Base-by-base conservation (phyloP, 2,888 invertebrate genomes). In the Leptopilina myrica region DNA sequence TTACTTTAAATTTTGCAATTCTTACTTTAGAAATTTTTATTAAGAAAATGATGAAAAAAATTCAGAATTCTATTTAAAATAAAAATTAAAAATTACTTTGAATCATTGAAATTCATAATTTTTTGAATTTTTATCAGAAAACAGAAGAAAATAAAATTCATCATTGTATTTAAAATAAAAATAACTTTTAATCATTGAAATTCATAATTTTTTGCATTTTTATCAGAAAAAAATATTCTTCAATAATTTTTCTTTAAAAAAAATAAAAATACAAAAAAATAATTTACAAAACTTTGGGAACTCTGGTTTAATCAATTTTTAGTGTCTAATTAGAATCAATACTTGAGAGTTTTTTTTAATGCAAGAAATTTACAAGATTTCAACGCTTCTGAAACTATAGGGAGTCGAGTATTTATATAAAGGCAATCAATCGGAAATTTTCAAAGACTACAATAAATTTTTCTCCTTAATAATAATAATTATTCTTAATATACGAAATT, bases 351-450 rank as follows among this genome's bases (percentile, higher is more conserved):
- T 49, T 46, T 46, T 46, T 56, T 56, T 73, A 20, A 33, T 73
- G 56, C 73, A 59, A 73, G 14, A 73, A 20, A 56, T 73, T 73
- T 73, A 73, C 33, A 73, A 73, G 56, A 73, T 5, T 33, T 73
- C 73, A 56, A 73, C 73, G 33, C 56, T 59, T n/a, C 12, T 49
- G 6, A 43, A 73, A 3, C 5, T 43, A 14, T 33, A 33, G 40
- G 56, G 49, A n/a, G 2, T 59, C 33, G 40, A 73, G 20, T 56
- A 69, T 26, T 69, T 53, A 14, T 53, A 14, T 53, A 56, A 7
- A 56, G 46, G 66, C 14, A 66, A 43, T 46, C 14, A 66, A 43
- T 46, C 4, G 14, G 69, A 69, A 69, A 56, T 56, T 33, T n/a
- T 40, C 33, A 56, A 20, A 73, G 12, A n/a, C 73, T 73, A 73